These are phyloP conservation scores for Bombus superbus DNA, from an alignment of 1,140 invertebrate species.

Conservation along the genomic window DNA sequence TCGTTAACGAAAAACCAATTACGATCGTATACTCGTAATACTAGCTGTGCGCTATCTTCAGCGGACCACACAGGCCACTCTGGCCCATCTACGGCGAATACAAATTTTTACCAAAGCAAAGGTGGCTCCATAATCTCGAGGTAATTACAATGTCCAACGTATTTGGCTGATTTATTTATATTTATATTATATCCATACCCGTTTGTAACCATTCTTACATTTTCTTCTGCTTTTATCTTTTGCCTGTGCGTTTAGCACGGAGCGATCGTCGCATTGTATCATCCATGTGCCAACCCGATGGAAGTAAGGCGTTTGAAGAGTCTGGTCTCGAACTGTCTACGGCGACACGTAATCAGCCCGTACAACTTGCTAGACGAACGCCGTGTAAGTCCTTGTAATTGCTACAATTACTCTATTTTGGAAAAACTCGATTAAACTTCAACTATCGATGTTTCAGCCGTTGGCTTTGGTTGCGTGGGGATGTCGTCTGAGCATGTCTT, in stretches of 20 bases:
- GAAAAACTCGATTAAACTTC: background rate
- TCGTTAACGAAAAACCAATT: background rate
- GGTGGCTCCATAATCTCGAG: conserved; percentile 94
- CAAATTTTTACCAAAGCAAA: conserved; percentile 89
- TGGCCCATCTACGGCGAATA: conserved; percentile 94
- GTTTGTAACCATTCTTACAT: background rate
- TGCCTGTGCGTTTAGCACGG: conserved; percentile 86
- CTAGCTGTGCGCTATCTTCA: conserved; percentile 78
- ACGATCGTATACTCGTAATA: conserved; percentile 13
- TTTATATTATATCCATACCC: no score
- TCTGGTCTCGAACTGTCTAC: conserved; percentile 88
- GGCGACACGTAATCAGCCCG: conserved; percentile 92
- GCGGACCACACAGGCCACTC: conserved; percentile 91
- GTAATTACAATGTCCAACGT: conserved; percentile 72
- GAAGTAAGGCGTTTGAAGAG: conserved; percentile 86
- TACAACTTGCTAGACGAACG: conserved; percentile 85
- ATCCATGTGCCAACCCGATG: conserved; percentile 91
- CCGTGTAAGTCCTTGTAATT: conserved; percentile 81
- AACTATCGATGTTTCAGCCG: conserved; percentile 84
- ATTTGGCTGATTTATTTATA: background rate
- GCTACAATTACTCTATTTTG: background rate
- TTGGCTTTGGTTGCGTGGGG: conserved; percentile 91
- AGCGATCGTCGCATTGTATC: conserved; percentile 92
- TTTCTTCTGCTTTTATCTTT: background rate
- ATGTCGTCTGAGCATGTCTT: conserved; percentile 88